Conservation (phyloP, 2,888 invertebrate species). For the Cerastis leucographa region DNA sequence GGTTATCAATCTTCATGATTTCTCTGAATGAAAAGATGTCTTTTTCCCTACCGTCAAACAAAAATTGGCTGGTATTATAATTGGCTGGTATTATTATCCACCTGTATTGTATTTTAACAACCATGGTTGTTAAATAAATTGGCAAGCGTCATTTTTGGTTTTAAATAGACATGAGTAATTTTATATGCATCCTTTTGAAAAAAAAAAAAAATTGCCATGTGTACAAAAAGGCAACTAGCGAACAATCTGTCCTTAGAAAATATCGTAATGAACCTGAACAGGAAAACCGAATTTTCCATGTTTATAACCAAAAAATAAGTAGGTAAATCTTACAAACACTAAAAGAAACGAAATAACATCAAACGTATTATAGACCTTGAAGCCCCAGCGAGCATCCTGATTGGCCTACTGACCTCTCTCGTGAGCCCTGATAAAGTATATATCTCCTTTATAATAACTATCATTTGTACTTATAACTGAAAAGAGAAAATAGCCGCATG, state of each 20-base stretch:
- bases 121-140: not conserved
- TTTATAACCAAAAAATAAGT: not conserved
- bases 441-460: conserved; percentile 19
- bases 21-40: too few relatives aligned
- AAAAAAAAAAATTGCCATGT: not conserved
- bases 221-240: not conserved
- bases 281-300: too few relatives aligned
- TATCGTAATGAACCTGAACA: not conserved
- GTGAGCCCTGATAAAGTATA: conserved; percentile 20
- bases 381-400: conserved; percentile 18
- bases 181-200: too few relatives aligned
- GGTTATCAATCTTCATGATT: too few relatives aligned
- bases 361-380: conserved; percentile 18
- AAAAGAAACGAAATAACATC: conserved; percentile 14
- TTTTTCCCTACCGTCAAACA: too few relatives aligned
- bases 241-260: not conserved
- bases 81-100: not conserved
- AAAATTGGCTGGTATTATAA: not conserved
- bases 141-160: not conserved
- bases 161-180: too few relatives aligned
- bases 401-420: conserved; percentile 55
- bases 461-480: not conserved
- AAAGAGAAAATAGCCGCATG: not conserved
- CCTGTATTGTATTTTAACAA: not conserved
- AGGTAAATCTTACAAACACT: not conserved